Base-by-base conservation (phyloP, 2,888 invertebrate genomes). In the Eustalomyia histrio region DNA sequence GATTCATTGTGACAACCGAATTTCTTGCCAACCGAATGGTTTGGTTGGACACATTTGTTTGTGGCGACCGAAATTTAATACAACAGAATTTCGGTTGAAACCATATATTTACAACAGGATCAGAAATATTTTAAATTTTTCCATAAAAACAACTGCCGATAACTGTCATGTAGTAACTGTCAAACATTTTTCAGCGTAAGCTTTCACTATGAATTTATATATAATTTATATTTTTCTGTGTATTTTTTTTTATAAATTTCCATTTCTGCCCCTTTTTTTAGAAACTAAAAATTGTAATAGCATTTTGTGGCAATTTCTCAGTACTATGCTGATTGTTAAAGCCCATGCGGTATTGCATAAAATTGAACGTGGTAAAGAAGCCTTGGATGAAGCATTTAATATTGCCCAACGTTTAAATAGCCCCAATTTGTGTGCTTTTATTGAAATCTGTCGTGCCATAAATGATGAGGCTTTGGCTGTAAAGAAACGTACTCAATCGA, bases 271-370 rank as follows among this genome's bases (percentile, higher is more conserved):
- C 85, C 5, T 57, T 64, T 7, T 29, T 6, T 29, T 78, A 79
- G 89, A 87, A 84, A 84, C 87, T 0, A 84, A 79, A 53, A 76
- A 43, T 1, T 87, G 86, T 76, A 87, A 87, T 17, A 88, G 87
- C 24, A 79, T 83, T 4, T 83, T 88, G 12, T 89, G 89, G 89
- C 83, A 85, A 21, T 87, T 89, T 16, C 80, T 89, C 0, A 84
- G 87, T 58, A 83, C 85, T 2, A 85, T 89, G 84, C 14, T 87
- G 10, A 83, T 86, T 69, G 86, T 86, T 29, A 89, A 89, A 63
- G 85, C 88, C 2, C 87, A 89, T 72, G 87, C 88, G 0, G 83
- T 87, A 1, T 84, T 88, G 2, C 86, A 86, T 55, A 89, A 89
- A 72, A 85, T 86, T 18, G 89, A 89, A 64, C 87, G 87, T 0